These are phyloP conservation scores for Hydractinia echinata DNA, from an alignment of 30 jellyfish, hydroid and myxozoan species.

Conservation along the genomic window DNA sequence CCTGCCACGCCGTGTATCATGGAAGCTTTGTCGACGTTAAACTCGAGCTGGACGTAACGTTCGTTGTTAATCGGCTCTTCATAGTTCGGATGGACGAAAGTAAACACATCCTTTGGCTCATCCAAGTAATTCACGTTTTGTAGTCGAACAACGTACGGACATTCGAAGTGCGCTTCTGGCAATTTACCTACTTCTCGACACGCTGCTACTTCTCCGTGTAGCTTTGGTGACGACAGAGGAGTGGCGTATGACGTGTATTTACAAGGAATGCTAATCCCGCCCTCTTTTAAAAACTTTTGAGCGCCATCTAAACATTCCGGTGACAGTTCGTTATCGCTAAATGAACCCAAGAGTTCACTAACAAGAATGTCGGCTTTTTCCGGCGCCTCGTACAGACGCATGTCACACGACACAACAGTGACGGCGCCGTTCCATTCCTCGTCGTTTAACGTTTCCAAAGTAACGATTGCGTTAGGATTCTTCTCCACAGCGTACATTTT, in stretches of 20 bases:
- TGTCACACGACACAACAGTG: slow-evolving; percentile 82
- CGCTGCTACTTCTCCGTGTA: slow-evolving; percentile 69
- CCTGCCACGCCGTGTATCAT: slow-evolving; percentile 97
- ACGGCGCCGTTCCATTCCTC: slow-evolving; percentile 91
- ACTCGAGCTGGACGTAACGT: slow-evolving; percentile 58
- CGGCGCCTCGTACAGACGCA: slow-evolving; percentile 77
- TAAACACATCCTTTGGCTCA: slow-evolving; percentile 72
- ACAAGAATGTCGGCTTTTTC: slow-evolving; percentile 97
- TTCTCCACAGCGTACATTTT: slow-evolving; percentile 93
- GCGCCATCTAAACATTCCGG: slow-evolving; percentile 99
- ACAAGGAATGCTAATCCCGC: slow-evolving; percentile 90
- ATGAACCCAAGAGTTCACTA: slow-evolving; percentile 98
- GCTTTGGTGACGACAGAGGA: slow-evolving; percentile 82
- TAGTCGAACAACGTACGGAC: slow-evolving; percentile 97
- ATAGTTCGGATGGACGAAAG: slow-evolving; percentile 83
- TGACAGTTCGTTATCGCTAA: slow-evolving; percentile 96
- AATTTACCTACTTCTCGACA: slow-evolving; percentile 80
- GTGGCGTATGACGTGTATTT: slow-evolving; percentile 82
- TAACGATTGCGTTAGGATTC: slow-evolving; percentile 93
- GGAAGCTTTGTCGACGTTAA: slow-evolving; percentile 49
- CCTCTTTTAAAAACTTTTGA: slow-evolving; percentile 82
- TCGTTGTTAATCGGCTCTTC: slow-evolving; percentile 71
- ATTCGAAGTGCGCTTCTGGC: slow-evolving; percentile 86
- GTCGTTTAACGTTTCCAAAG: slow-evolving; percentile 82
- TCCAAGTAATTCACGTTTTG: slow-evolving; percentile 70